phyloP scores from a whole-genome alignment of 2,888 invertebrate genomes.

The Amblyteles armatorius region DNA sequence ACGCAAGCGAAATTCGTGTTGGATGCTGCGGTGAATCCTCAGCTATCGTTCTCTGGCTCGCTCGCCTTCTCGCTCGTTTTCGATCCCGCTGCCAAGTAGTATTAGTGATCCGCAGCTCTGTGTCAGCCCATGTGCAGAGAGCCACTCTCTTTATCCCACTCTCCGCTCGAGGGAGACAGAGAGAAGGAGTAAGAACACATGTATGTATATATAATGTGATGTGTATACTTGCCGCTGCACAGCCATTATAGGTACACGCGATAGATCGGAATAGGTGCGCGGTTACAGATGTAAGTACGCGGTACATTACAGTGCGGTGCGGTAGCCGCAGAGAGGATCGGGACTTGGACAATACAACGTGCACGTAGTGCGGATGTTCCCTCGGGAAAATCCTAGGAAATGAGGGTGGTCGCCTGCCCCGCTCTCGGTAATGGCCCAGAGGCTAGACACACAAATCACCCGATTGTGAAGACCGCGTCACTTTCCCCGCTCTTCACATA shows the following conservation, averaged over 20 bases:
- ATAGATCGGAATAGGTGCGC: slow-evolving; percentile 36
- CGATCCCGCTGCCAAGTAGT: background rate
- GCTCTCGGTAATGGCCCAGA: slow-evolving; percentile 59
- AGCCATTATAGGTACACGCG: slow-evolving; percentile 22
- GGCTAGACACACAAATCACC: slow-evolving; percentile 67
- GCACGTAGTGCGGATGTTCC: slow-evolving; percentile 16
- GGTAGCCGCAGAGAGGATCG: slow-evolving; percentile 28
- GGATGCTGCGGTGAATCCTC: slow-evolving; percentile 40
- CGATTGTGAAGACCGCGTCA: slow-evolving; percentile 58
- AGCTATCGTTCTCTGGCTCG: slow-evolving; percentile 26
- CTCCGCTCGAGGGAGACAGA: background rate
- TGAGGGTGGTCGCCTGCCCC: slow-evolving; percentile 19
- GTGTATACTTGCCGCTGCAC: slow-evolving; percentile 6
- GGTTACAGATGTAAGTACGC: slow-evolving; percentile 51
- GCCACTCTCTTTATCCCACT: background rate
- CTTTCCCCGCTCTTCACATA: slow-evolving; percentile 43
- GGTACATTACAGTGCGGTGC: slow-evolving; percentile 53
- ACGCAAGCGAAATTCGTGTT: slow-evolving; percentile 16
- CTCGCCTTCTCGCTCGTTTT: background rate
- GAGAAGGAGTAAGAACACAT: background rate
- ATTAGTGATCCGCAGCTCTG: background rate
- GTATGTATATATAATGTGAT: background rate
- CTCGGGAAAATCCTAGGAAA: slow-evolving; percentile 28
- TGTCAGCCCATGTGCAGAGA: slow-evolving; percentile 6
- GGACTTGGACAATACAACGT: slow-evolving; percentile 34